phyloP scores from a whole-genome alignment of 2,113 vertebrate species.

The Protomyctophum bolini region DNA sequence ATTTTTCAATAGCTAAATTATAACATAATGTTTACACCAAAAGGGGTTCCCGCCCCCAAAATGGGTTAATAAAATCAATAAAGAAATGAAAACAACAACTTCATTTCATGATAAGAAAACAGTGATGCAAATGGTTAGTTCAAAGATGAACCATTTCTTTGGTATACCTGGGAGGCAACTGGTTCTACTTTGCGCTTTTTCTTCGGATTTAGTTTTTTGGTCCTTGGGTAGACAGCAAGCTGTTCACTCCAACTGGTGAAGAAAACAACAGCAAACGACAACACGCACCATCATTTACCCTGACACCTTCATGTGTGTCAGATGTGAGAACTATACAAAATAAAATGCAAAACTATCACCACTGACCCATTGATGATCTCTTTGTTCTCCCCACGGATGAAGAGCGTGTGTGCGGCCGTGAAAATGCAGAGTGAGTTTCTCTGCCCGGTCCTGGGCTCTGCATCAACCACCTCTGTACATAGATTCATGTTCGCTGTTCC shows the following conservation, averaged over 20 bases:
- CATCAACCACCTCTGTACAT: conserved; percentile 64
- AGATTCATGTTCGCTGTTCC: conserved; percentile 71
- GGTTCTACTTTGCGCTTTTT: conserved; percentile 71
- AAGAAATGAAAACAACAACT: not conserved
- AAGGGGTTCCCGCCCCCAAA: no score
- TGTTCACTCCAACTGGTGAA: conserved; percentile 74
- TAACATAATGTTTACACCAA: no score
- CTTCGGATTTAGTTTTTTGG: conserved; percentile 66
- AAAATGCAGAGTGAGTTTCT: conserved; percentile 68
- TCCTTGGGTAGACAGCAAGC: conserved; percentile 52
- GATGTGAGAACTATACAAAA: not conserved
- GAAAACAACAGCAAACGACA: not conserved
- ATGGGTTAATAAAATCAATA: not conserved
- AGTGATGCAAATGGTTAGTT: not conserved
- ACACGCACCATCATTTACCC: not conserved
- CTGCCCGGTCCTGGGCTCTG: conserved; percentile 71
- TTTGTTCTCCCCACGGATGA: conserved; percentile 72
- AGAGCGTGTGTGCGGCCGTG: conserved; percentile 66
- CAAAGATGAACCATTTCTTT: not conserved
- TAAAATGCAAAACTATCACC: not conserved
- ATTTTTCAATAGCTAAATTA: no score
- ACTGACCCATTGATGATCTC: conserved; percentile 76
- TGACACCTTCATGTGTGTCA: not conserved
- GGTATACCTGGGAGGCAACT: conserved; percentile 54
- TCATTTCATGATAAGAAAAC: not conserved